Conservation (phyloP, 35 echinoderm and acorn worm genomes). For the Antedon bifida region DNA sequence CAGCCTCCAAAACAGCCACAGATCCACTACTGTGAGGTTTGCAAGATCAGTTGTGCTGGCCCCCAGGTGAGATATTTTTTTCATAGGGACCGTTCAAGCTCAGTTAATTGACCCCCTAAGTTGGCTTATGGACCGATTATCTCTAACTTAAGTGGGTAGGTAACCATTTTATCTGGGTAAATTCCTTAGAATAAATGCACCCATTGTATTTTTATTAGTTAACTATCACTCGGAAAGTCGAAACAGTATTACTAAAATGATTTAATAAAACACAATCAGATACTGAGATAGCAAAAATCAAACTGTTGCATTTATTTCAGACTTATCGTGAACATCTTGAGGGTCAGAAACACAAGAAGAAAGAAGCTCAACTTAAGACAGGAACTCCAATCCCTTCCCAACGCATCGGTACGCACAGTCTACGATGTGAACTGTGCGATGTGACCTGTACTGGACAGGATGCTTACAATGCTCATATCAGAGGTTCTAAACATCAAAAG, state of each 20-base stretch:
- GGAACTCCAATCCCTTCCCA: conserved; percentile 13
- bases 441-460: conserved; percentile 90
- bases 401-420: conserved; percentile 43
- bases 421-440: conserved; percentile 90
- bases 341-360: conserved; percentile 99
- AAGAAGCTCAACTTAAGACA: conserved; percentile 56
- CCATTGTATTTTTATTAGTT: no score
- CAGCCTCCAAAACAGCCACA: conserved; percentile 72
- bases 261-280: no score
- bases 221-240: no score
- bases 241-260: no score
- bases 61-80: conserved; percentile 52
- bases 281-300: no score
- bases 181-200: no score
- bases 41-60: conserved; percentile 99
- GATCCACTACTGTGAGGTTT: conserved; percentile 93
- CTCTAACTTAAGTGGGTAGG: no score
- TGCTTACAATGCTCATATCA: conserved; percentile 92
- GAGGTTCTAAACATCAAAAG: conserved; percentile 89
- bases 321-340: conserved; percentile 96
- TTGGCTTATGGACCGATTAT: no score
- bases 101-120: no score
- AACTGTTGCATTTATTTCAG: conserved; percentile 11
- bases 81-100: not conserved
- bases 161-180: no score